Percentiles rank a stretch among this genome's conserved stretches.
Conservation (phyloP, 2,113 vertebrate genomes). For the Prolemur simus region DNA sequence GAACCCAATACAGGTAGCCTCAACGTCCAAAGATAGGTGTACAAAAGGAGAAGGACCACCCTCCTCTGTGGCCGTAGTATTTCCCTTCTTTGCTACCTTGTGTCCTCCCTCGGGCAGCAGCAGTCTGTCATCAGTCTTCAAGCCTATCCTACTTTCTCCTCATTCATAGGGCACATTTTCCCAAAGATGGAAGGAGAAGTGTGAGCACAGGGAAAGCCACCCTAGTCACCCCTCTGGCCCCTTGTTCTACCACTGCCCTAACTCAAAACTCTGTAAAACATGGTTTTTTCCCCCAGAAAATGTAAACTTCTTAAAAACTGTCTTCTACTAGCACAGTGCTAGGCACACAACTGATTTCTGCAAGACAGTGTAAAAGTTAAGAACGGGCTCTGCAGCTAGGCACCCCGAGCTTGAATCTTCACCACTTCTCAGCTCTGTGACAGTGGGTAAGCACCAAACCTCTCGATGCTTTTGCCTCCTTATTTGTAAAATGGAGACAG, state of each 20-base stretch:
- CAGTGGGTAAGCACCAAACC: background rate
- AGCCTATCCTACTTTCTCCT: background rate
- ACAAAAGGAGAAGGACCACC: background rate
- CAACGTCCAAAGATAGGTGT: fast-evolving
- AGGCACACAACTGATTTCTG: background rate
- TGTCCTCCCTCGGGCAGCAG: background rate
- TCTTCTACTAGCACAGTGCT: background rate
- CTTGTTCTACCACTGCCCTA: background rate
- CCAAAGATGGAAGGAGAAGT: background rate
- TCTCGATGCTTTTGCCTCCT: background rate
- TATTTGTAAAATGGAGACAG: background rate
- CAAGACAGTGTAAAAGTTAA: background rate
- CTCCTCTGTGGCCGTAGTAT: background rate
- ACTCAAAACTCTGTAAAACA: background rate
- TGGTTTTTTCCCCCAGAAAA: background rate
- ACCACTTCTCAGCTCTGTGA: background rate
- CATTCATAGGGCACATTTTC: background rate
- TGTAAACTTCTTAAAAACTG: background rate
- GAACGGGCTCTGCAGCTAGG: background rate
- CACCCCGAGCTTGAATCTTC: background rate
- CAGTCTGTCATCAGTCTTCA: background rate
- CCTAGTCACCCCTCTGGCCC: background rate
- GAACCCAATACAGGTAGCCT: background rate
- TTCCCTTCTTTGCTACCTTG: background rate
- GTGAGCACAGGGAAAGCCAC: background rate